Percentiles rank a stretch among this genome's conserved stretches.
These are phyloP conservation scores for Ornithorhynchus anatinus DNA, from an alignment of 2,113 vertebrate genomes.

Conservation along the genomic window DNA sequence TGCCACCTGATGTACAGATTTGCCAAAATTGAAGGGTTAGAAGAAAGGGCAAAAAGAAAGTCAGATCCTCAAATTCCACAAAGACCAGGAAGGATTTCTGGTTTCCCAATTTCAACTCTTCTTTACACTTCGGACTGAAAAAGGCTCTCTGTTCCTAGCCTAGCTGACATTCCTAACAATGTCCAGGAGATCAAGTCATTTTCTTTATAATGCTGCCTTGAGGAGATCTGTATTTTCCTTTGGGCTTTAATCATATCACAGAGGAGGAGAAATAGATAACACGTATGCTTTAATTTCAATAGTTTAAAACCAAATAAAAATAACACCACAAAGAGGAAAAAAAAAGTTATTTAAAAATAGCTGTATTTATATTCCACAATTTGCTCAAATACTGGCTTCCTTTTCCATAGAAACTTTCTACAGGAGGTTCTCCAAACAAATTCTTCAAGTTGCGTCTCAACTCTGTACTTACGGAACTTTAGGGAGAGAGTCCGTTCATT, in stretches of 20 bases:
- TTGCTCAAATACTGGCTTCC: conserved; percentile 79
- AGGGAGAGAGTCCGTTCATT: conserved; percentile 72
- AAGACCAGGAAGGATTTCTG: conserved; percentile 35
- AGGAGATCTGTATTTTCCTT: conserved; percentile 26
- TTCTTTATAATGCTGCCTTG: conserved; percentile 47
- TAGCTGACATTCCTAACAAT: conserved; percentile 48
- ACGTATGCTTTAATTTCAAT: conserved; percentile 64
- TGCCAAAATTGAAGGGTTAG: too few relatives aligned
- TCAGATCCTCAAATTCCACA: conserved; percentile 31
- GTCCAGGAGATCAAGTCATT: conserved; percentile 31
- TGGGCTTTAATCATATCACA: conserved; percentile 62
- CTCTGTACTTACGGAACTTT: conserved; percentile 74
- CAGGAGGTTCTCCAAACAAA: conserved; percentile 75
- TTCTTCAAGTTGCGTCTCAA: conserved; percentile 74
- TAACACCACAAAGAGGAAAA: conserved; percentile 75
- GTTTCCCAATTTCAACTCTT: background rate
- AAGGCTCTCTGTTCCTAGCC: conserved; percentile 49
- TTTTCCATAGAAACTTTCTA: conserved; percentile 79
- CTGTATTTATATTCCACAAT: conserved; percentile 83
- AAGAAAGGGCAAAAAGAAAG: too few relatives aligned
- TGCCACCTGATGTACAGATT: too few relatives aligned
- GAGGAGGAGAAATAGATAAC: conserved; percentile 41
- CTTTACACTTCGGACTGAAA: conserved; percentile 40
- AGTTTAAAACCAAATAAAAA: conserved; percentile 69
- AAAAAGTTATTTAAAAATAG: conserved; percentile 81